Conservation (phyloP, 2,888 invertebrate species). For the Hypomecis punctinalis region DNA sequence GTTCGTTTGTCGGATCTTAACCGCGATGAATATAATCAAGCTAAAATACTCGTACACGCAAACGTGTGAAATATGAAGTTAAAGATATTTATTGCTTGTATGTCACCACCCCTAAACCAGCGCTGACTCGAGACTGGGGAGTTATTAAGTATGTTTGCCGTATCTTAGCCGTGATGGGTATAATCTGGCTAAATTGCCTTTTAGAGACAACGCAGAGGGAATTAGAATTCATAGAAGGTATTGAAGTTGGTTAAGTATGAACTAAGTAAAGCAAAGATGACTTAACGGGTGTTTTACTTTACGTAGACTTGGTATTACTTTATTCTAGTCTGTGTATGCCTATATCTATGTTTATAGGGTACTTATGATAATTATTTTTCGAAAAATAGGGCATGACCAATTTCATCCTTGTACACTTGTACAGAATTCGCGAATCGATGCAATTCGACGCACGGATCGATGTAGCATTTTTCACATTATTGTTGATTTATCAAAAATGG, state of each 20-base stretch:
- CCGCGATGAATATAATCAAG: not conserved
- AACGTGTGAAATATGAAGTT: not conserved
- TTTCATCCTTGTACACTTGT: too few species aligned
- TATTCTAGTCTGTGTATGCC: too few species aligned
- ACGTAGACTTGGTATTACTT: not conserved
- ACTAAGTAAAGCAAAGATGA: slow-evolving; percentile 12
- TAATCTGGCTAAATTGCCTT: slow-evolving; percentile 37
- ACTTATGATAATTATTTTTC: too few species aligned
- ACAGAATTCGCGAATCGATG: too few species aligned
- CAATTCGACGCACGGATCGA: too few species aligned
- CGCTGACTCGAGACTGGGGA: slow-evolving; percentile 23
- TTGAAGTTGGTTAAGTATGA: slow-evolving; percentile 29
- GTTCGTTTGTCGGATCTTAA: too few species aligned
- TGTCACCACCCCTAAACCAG: not conserved
- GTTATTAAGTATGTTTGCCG: slow-evolving; percentile 50
- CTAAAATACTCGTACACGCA: not conserved
- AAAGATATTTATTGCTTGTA: not conserved
- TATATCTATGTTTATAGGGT: too few species aligned
- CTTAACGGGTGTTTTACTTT: slow-evolving; percentile 23
- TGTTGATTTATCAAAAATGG: too few species aligned
- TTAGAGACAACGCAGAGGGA: slow-evolving; percentile 25
- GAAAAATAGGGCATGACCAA: too few species aligned
- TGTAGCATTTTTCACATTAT: too few species aligned
- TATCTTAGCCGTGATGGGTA: slow-evolving; percentile 28
- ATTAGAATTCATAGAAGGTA: slow-evolving; percentile 22